Evolutionary conservation across 2,888 invertebrate species (phyloP).

Genomic region (Falcaria lacertinaria): DNA sequence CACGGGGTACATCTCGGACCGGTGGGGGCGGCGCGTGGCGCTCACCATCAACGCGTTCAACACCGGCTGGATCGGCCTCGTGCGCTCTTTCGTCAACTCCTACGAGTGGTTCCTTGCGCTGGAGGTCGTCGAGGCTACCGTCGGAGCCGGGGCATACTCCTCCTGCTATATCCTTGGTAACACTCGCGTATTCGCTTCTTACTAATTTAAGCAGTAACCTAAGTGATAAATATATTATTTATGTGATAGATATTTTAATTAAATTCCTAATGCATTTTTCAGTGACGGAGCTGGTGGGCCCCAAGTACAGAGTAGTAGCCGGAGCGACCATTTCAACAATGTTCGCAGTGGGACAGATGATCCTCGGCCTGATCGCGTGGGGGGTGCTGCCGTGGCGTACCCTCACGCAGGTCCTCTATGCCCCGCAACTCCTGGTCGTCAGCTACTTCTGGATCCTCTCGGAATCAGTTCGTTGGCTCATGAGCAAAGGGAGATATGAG

Average conservation of each 20-base stretch:
- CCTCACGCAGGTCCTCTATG: slow-evolving; percentile 83
- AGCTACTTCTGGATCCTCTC: slow-evolving; percentile 85
- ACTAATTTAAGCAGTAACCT: background rate
- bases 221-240: background rate
- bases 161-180: slow-evolving; percentile 86
- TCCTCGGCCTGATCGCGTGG: slow-evolving; percentile 86
- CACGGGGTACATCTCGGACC: slow-evolving; percentile 86
- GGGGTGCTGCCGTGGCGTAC: slow-evolving; percentile 84
- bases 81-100: slow-evolving; percentile 83
- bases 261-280: slow-evolving; percentile 37
- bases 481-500: slow-evolving; percentile 83
- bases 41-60: slow-evolving; percentile 81
- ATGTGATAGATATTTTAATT: background rate
- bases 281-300: slow-evolving; percentile 90
- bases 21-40: slow-evolving; percentile 83
- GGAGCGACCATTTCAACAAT: slow-evolving; percentile 86
- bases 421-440: slow-evolving; percentile 84
- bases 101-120: slow-evolving; percentile 85
- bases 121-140: slow-evolving; percentile 85
- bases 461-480: slow-evolving; percentile 88
- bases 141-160: slow-evolving; percentile 85
- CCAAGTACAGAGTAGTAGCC: slow-evolving; percentile 84
- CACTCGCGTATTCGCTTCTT: no score
- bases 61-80: slow-evolving; percentile 83
- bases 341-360: slow-evolving; percentile 87